A percentile compares a stretch with the other conserved stretches of the same genome.
Evolutionary conservation across 92 coral and sea anemone genomes (phyloP).

Genomic region (Porites cylindrica): DNA sequence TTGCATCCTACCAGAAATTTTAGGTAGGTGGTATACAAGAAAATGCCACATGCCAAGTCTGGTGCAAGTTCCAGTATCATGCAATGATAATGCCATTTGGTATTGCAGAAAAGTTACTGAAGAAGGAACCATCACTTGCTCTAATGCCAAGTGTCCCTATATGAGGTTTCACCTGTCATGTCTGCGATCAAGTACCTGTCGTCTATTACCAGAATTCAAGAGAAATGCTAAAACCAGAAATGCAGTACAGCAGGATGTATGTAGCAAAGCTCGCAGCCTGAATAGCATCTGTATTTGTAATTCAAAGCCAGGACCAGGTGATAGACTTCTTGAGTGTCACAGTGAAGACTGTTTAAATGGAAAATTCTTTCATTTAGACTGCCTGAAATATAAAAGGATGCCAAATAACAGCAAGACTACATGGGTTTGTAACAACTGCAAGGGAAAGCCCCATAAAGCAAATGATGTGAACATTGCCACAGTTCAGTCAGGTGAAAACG

Average conservation of each 20-base stretch:
- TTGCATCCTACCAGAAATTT: slow-evolving; percentile 70
- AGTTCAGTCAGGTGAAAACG: slow-evolving; percentile 18
- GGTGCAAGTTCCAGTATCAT: neutral
- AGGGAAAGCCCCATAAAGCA: slow-evolving; percentile 19
- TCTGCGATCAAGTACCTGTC: slow-evolving; percentile 29
- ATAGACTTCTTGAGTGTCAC: slow-evolving; percentile 66
- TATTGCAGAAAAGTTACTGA: slow-evolving; percentile 16
- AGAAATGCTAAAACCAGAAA: neutral
- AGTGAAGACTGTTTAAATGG: slow-evolving; percentile 48
- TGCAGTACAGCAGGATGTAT: too few species aligned
- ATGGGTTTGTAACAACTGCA: slow-evolving; percentile 1
- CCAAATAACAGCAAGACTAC: too few species aligned
- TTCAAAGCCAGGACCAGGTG: slow-evolving; percentile 37
- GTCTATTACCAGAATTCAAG: slow-evolving; percentile 39
- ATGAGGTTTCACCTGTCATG: slow-evolving; percentile 38
- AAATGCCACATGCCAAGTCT: neutral
- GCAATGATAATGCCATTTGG: slow-evolving; percentile 12
- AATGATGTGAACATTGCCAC: slow-evolving; percentile 18
- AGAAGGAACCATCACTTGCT: slow-evolving; percentile 3
- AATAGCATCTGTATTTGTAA: slow-evolving; percentile 51
- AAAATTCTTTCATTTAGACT: slow-evolving; percentile 61
- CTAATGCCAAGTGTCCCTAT: slow-evolving; percentile 11
- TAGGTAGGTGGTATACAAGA: slow-evolving; percentile 76
- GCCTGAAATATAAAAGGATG: neutral
- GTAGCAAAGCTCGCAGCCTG: slow-evolving; percentile 6